Percentiles rank a stretch among this genome's conserved stretches.
phyloP scores from a whole-genome alignment of 2,113 vertebrate genomes.

The Hyperopisus bebe region DNA sequence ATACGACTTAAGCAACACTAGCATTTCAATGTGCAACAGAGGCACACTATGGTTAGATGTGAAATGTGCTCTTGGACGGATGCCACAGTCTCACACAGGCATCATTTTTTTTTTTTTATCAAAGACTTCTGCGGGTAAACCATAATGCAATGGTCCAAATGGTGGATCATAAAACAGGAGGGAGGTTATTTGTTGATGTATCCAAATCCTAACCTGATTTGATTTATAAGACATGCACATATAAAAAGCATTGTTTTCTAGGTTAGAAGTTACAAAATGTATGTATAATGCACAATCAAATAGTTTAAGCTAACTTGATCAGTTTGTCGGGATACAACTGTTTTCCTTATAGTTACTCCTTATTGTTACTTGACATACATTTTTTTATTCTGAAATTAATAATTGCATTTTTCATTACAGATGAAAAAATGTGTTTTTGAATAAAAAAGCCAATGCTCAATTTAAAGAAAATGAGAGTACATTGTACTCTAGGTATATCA shows the following conservation, averaged over 20 bases:
- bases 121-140: not conserved
- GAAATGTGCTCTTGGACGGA: not conserved
- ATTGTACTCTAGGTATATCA: not conserved
- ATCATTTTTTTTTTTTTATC: not conserved
- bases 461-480: not conserved
- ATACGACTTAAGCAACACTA: not conserved
- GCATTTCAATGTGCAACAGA: not conserved
- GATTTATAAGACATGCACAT: not conserved
- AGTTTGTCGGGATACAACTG: not conserved
- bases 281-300: not conserved
- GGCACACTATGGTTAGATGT: not conserved
- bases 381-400: not conserved
- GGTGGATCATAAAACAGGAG: not conserved
- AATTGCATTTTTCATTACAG: not conserved
- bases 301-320: not conserved
- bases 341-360: not conserved
- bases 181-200: not conserved
- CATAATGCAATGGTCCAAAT: not conserved
- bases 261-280: not conserved
- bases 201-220: not conserved
- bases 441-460: not conserved
- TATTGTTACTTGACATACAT: not conserved
- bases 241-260: not conserved
- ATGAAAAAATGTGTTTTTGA: not conserved
- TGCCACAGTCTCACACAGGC: not conserved